These are phyloP conservation scores for Macrotrachela quadricornifera DNA, from an alignment of 1,140 invertebrate genomes.

Conservation along the genomic window DNA sequence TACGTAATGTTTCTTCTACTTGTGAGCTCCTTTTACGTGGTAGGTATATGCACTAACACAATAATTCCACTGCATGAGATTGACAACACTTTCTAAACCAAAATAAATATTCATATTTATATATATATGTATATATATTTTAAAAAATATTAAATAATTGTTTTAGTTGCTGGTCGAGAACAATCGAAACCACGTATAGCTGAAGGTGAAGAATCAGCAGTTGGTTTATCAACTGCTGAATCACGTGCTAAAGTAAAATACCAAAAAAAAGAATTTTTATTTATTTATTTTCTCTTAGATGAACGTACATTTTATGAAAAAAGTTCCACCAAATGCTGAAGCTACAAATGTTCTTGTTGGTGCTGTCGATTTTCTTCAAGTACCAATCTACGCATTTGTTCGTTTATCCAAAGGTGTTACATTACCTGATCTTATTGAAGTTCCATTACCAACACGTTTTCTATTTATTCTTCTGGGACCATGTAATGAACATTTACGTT, in stretches of 20 bases:
- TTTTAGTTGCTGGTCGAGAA: constrained; percentile 14
- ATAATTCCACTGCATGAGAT: too few relatives aligned
- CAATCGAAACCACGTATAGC: constrained; percentile 15
- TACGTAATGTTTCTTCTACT: too few relatives aligned
- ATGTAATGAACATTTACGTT: constrained; percentile 2
- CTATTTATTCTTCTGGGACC: constrained; percentile 69
- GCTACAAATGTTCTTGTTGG: constrained; percentile 91
- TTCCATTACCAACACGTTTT: constrained; percentile 83
- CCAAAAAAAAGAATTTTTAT: constrained; percentile 9
- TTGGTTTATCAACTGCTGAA: constrained; percentile 13
- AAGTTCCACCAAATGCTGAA: constrained; percentile 84
- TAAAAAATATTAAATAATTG: background rate
- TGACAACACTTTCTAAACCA: too few relatives aligned
- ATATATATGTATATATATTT: background rate
- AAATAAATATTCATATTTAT: background rate
- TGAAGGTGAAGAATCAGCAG: background rate
- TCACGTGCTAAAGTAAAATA: constrained; percentile 19
- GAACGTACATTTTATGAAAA: constrained; percentile 80
- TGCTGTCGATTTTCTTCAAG: constrained; percentile 81
- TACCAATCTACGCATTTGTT: constrained; percentile 63
- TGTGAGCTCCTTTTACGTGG: too few relatives aligned
- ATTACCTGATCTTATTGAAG: constrained; percentile 25
- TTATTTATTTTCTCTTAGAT: constrained; percentile 33
- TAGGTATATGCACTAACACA: too few relatives aligned
- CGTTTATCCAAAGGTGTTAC: constrained; percentile 52